These are phyloP conservation scores for Halictus quadricinctus DNA, from an alignment of 2,888 invertebrate species.

Conservation along the genomic window DNA sequence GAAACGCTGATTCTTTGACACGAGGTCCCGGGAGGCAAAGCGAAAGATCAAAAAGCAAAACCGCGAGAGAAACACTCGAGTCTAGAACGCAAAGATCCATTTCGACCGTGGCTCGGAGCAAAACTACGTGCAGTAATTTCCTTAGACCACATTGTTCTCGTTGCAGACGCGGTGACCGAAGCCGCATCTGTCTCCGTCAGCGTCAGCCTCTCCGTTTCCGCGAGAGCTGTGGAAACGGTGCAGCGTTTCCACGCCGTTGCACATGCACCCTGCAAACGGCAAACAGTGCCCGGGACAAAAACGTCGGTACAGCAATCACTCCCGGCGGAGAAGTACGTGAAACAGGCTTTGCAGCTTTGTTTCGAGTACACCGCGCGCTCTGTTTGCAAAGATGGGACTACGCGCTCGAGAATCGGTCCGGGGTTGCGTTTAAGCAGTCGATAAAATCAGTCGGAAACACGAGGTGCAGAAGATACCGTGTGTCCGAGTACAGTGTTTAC, in stretches of 20 bases:
- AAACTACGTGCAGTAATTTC: constrained; percentile 37
- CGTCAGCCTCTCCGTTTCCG: constrained; percentile 49
- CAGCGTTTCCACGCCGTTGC: constrained; percentile 59
- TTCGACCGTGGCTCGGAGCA: constrained; percentile 3
- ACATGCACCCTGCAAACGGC: constrained; percentile 50
- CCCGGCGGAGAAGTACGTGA: constrained; percentile 40
- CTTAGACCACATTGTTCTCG: constrained; percentile 45
- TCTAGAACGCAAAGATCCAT: constrained; percentile 4
- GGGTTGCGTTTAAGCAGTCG: constrained; percentile 44
- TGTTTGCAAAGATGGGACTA: constrained; percentile 42
- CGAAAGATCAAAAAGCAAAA: background rate
- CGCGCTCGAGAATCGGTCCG: constrained; percentile 29
- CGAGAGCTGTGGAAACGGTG: constrained; percentile 37
- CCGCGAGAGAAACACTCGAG: background rate
- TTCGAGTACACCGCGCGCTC: constrained; percentile 40
- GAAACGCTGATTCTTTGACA: background rate
- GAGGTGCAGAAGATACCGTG: background rate
- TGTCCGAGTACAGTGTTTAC: background rate
- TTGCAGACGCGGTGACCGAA: constrained; percentile 35
- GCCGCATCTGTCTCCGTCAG: constrained; percentile 25
- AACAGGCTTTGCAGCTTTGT: constrained; percentile 55
- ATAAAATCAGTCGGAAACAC: constrained; percentile 39
- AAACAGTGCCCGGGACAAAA: constrained; percentile 46
- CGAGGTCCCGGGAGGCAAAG: background rate
- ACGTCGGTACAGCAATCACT: constrained; percentile 60